Evolutionary conservation across 2,797 vertebrate genomes (phyloP), one percentile per base, ranked within the genome.

Genomic region (Picus viridis): DNA sequence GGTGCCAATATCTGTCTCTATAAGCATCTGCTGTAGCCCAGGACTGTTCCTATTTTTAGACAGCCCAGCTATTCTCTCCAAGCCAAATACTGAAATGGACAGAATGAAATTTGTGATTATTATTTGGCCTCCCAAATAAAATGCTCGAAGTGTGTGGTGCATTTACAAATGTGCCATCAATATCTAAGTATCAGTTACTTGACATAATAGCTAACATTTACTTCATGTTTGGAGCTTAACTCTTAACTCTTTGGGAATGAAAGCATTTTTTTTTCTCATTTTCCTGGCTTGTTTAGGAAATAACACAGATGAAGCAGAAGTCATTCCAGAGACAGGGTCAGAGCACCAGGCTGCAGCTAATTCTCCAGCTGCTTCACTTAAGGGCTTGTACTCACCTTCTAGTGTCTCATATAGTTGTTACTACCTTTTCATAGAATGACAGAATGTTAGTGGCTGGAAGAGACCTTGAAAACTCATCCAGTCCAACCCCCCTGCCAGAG

Each of bases 51-150:
- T 53, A 12, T 59, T 88, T 92, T 83, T 65, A 62, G 69, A 57
- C 6, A 26, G 83, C 75, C 30, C 83, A 57, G 17, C 3, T 70
- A 3, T 69, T 73, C 49, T 78, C 22, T 67, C 84, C 82, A 81
- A 94, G 63, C 72, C 74, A 90, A 89, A 90, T 91, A 88, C 14
- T 90, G 61, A 92, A 90, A 86, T 9, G 17, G 36, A 86, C 58
- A 90, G 49, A 39, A 53, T 9, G 7, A 86, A 83, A 86, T 72
- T 41, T 64, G 20, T 68, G 54, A 83, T 85, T 93, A 57, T 78
- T 73, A 39, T 63, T 89, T 64, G 9, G 22, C 70, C 14, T 83
- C 53, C 73, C 64, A 90, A 89, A 57, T 23, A 85, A 85, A 83
- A 87, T 8, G 41, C 67, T 90, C 34, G 39, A 78, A 78, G 41